Evolutionary conservation across 2,888 invertebrate genomes (phyloP), one percentile per base, ranked within the genome.

Genomic region (Nephrocerus scutellatus): DNA sequence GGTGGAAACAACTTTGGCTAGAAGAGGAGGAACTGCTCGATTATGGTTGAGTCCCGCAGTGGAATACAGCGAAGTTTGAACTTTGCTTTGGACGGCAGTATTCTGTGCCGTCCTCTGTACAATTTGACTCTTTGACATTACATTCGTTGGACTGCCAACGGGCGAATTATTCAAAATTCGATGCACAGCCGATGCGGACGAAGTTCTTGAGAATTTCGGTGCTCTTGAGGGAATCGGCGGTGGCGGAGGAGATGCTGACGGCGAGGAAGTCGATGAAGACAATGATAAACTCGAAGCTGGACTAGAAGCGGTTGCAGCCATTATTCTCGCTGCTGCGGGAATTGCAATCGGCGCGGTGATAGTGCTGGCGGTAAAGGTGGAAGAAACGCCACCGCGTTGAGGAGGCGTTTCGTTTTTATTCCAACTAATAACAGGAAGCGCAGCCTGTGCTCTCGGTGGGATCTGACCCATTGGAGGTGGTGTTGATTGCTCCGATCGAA

Each of bases 211-310:
- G 2, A 47, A 41, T 35, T 66, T 64, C 3, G 66, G 66, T 1
- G 63, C 65, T 8, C 63, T 55, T 30, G 53, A 56, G 0, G 67
- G 67, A 39, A 66, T 52, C 0, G 62, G 66, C 4, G 64, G 61
- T 7, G 56, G 55, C 4, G 66, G 66, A 4, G 66, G 65, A 10
- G 65, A 65, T 3, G 59, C 54, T 2, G 66, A 66, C 0, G 65
- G 57, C 18, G 68, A 59, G 4, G 65, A 62, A 30, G 65, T 62
- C 5, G 66, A 63, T 1, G 66, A 66, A 12, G 66, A 54, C 18
- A 65, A 54, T 28, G 68, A 63, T 21, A 64, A 54, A 39, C 54
- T 56, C 2, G 66, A 64, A 2, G 58, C 57, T 18, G 67, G 65
- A 42, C 67, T 66, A 2, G 55, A 52, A 4, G 55, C 55, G 18